A percentile compares a stretch with the other conserved stretches of the same genome.
phyloP scores from a whole-genome alignment of 2,797 vertebrate genomes.

The Eulemur rubriventer region DNA sequence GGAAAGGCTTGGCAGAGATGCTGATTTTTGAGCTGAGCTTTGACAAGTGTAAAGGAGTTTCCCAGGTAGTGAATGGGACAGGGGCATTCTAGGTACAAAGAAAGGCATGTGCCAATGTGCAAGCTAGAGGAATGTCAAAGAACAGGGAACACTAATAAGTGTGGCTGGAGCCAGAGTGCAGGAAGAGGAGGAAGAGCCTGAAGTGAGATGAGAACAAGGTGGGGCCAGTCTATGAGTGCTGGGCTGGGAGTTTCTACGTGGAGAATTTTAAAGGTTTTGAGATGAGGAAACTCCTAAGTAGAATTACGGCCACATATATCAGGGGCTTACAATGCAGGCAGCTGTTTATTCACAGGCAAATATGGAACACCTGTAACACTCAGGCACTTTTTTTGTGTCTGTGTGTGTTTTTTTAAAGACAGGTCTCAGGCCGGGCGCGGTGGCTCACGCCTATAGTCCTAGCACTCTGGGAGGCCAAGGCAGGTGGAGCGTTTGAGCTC shows the following conservation, averaged over 20 bases:
- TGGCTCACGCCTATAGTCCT: no score
- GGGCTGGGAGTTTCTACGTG: background rate
- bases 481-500: fast-evolving
- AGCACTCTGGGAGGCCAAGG: no score
- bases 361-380: background rate
- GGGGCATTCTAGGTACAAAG: background rate
- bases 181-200: background rate
- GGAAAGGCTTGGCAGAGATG: background rate
- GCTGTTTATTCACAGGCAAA: background rate
- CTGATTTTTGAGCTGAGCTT: background rate
- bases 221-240: background rate
- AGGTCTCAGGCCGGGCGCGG: background rate
- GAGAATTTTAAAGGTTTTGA: background rate
- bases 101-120: background rate
- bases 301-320: background rate
- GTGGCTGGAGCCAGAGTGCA: background rate
- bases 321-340: background rate
- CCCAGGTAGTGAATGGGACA: background rate
- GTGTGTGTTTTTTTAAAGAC: background rate
- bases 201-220: background rate
- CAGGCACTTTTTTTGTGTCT: background rate
- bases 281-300: background rate
- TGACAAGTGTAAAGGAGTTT: background rate
- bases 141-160: no score
- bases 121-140: background rate